Evolutionary conservation across 1,140 invertebrate species (phyloP).

Genomic region (Drosophila ficusphila): DNA sequence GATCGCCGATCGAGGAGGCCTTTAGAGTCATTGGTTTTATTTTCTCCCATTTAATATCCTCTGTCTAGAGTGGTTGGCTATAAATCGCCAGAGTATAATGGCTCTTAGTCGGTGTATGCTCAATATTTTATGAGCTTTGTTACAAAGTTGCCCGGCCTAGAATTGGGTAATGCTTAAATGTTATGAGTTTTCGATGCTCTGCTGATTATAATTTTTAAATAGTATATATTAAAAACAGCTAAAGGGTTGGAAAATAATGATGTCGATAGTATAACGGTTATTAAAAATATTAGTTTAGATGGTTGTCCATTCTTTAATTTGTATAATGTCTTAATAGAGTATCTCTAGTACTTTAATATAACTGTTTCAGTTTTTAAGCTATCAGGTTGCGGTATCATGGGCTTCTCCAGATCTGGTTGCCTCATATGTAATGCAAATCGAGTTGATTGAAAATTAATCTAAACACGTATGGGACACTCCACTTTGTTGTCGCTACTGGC

Average conservation of each 20-base stretch:
- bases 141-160: conserved; percentile 12
- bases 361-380: background rate
- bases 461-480: conserved; percentile 62
- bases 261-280: too few relatives aligned
- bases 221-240: too few relatives aligned
- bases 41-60: conserved; percentile 75
- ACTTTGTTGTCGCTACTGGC: conserved; percentile 39
- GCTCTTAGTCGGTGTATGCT: conserved; percentile 1
- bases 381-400: conserved; percentile 10
- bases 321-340: background rate
- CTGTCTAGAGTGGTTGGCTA: conserved; percentile 36
- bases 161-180: background rate
- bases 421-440: conserved; percentile 70
- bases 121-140: conserved; percentile 35
- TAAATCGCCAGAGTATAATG: conserved; percentile 48
- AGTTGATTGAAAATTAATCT: conserved; percentile 79
- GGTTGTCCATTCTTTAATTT: background rate
- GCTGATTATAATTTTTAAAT: background rate
- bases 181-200: background rate
- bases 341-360: background rate
- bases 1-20: background rate
- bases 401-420: conserved; percentile 5
- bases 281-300: too few relatives aligned
- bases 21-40: conserved; percentile 36
- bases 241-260: too few relatives aligned